A percentile compares a stretch with the other conserved stretches of the same genome.
phyloP scores from a whole-genome alignment of 1,140 invertebrate species.

The Drosophila tani region DNA sequence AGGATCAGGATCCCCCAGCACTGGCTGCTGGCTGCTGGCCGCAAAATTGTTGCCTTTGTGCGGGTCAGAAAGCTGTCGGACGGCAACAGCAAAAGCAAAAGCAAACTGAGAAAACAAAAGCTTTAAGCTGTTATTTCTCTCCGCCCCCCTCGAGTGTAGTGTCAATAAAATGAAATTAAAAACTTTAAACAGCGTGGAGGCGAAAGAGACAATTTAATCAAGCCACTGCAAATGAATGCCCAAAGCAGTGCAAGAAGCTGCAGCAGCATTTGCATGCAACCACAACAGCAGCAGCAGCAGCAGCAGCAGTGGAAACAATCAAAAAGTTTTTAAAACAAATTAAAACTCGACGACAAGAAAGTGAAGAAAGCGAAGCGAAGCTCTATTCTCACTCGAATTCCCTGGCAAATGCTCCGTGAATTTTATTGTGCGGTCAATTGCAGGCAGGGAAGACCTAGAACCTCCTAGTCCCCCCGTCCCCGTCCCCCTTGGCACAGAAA shows the following conservation, averaged over 20 bases:
- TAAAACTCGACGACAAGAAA: constrained; percentile 74
- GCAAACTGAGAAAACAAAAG: constrained; percentile 28
- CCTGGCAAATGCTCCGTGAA: constrained; percentile 45
- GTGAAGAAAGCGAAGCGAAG: constrained; percentile 31
- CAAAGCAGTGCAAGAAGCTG: constrained; percentile 35
- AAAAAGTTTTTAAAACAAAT: constrained; percentile 83
- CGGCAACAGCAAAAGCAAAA: constrained; percentile 1
- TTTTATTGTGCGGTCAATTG: constrained; percentile 74
- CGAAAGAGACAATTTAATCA: constrained; percentile 70
- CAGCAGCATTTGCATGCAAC: constrained; percentile 65
- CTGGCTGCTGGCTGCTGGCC: constrained; percentile 32
- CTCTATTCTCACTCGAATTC: constrained; percentile 15
- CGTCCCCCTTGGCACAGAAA: not conserved
- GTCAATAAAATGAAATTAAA: constrained; percentile 80
- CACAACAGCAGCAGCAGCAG: constrained; percentile 27
- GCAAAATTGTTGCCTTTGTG: constrained; percentile 56
- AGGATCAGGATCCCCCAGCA: not conserved
- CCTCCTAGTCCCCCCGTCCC: no score
- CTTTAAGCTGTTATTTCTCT: constrained; percentile 35
- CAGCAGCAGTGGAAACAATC: constrained; percentile 60
- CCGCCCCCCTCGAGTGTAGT: constrained; percentile 31
- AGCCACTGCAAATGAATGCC: constrained; percentile 76
- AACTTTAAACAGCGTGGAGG: constrained; percentile 67
- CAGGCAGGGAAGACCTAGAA: not conserved
- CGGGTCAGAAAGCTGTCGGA: constrained; percentile 52